A percentile compares a stretch with the other conserved stretches of the same genome.
Evolutionary conservation across 2,113 vertebrate species (phyloP).

Genomic region (Ptilorrhoa leucosticta): DNA sequence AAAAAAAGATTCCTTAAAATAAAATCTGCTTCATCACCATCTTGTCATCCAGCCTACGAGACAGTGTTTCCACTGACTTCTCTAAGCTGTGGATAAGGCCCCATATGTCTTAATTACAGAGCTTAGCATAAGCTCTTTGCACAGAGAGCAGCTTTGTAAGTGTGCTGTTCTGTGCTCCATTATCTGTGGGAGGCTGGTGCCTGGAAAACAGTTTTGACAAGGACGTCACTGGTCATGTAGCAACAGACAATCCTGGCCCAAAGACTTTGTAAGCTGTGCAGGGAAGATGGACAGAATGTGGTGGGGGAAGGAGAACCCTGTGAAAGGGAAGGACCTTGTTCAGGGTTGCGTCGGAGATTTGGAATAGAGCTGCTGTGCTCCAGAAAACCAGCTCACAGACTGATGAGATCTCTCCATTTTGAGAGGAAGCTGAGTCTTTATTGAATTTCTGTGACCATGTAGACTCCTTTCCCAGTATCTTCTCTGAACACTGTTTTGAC

Average conservation of each 20-base stretch:
- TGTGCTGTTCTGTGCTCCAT: background rate
- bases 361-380: background rate
- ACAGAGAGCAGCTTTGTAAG: slow-evolving; percentile 2
- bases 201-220: slow-evolving; percentile 11
- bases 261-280: background rate
- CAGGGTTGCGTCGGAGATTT: background rate
- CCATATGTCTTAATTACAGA: slow-evolving; percentile 52
- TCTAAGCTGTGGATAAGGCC: slow-evolving; percentile 35
- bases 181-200: background rate
- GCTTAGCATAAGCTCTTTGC: slow-evolving; percentile 41
- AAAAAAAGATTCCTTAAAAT: slow-evolving; percentile 27
- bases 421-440: background rate
- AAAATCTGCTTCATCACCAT: slow-evolving; percentile 49
- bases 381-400: background rate
- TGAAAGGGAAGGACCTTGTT: background rate
- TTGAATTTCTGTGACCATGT: background rate
- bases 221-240: background rate
- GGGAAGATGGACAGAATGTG: background rate
- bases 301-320: background rate
- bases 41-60: slow-evolving; percentile 27
- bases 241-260: background rate
- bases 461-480: background rate
- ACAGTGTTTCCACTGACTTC: slow-evolving; percentile 20
- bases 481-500: background rate
- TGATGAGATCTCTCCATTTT: background rate